These are phyloP conservation scores for Pachypsylla venusta DNA, from an alignment of 1,140 invertebrate species.

Conservation along the genomic window DNA sequence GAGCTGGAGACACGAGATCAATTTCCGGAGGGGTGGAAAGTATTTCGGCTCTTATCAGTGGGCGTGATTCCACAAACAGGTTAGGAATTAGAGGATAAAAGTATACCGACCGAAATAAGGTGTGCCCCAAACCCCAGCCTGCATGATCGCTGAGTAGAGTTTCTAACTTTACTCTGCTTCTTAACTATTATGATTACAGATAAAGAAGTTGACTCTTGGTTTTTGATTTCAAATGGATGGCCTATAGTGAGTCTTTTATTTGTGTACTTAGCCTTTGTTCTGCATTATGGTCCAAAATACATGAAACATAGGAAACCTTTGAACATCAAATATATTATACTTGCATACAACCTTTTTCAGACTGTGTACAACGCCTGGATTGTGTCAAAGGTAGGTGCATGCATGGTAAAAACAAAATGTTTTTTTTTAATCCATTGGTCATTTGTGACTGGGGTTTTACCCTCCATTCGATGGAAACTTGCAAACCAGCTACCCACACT, in stretches of 20 bases:
- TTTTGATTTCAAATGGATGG: slow-evolving; percentile 40
- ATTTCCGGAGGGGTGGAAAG: neutral
- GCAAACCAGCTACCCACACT: no score
- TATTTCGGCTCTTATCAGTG: neutral
- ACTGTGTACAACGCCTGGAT: slow-evolving; percentile 45
- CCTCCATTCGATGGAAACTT: no score
- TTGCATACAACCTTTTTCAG: slow-evolving; percentile 43
- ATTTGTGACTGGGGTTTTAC: no score
- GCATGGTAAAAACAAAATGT: no score
- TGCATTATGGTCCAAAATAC: slow-evolving; percentile 33
- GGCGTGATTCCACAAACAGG: neutral
- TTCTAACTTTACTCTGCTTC: neutral
- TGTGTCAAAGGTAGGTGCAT: slow-evolving; percentile 35
- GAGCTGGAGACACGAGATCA: no score
- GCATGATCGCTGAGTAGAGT: neutral
- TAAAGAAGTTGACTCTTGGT: slow-evolving; percentile 41
- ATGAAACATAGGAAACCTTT: slow-evolving; percentile 44
- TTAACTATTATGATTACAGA: slow-evolving; percentile 30
- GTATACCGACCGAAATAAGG: neutral
- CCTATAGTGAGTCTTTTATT: slow-evolving; percentile 37
- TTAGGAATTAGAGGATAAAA: neutral
- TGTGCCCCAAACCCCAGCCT: neutral
- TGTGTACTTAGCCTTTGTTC: slow-evolving; percentile 34
- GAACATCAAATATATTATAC: slow-evolving; percentile 36
- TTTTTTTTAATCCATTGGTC: no score